Base-by-base conservation (phyloP, 2,888 invertebrate species). In the Temnothorax unifasciatus region DNA sequence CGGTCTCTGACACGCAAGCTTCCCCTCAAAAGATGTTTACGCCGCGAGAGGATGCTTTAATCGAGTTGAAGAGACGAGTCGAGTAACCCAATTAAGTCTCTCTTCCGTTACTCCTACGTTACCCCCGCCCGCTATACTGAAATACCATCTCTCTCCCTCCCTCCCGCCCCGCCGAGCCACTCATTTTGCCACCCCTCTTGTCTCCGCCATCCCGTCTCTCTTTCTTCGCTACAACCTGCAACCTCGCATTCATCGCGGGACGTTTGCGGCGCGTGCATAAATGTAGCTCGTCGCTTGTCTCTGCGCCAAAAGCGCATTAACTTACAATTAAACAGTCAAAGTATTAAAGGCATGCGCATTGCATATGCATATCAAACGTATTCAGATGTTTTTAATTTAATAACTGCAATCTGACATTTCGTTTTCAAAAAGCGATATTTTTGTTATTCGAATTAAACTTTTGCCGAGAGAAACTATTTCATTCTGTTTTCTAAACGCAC, bases 21-120 rank as follows among this genome's bases (percentile, higher is more conserved):
- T 88, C 88, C 86, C 82, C 88, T 93, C 92, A 90, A 92, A 93
- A 91, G 92, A 93, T 93, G 92, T 93, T 93, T 92, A 92, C 92
- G 92, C 89, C 90, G 86, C 77, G 86, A 90, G 89, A 90, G 88
- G 89, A 90, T 87, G 91, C 90, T 92, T 92, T 92, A 93, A 93
- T 92, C 92, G 92, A 93, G 92, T 93, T 93, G 91, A 93, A 92
- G 92, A 92, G 92, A 92, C 90, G 91, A 92, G 89, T 90, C 86
- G 88, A 91, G 90, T 93, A 93, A 93, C 90, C 91, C 89, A 92
- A 93, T 93, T 90, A 90, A 89, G 85, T 91, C 84, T 87, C 91
- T 87, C 85, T 87, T 87, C 86, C 88, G 88, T 89, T 88, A 83
- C 86, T 87, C 87, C 86, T 76, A 88, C 68, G 83, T 66, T 86